A percentile compares a stretch with the other conserved stretches of the same genome.
Evolutionary conservation across 2,888 invertebrate genomes (phyloP).

Genomic region (Polia nebulosa): DNA sequence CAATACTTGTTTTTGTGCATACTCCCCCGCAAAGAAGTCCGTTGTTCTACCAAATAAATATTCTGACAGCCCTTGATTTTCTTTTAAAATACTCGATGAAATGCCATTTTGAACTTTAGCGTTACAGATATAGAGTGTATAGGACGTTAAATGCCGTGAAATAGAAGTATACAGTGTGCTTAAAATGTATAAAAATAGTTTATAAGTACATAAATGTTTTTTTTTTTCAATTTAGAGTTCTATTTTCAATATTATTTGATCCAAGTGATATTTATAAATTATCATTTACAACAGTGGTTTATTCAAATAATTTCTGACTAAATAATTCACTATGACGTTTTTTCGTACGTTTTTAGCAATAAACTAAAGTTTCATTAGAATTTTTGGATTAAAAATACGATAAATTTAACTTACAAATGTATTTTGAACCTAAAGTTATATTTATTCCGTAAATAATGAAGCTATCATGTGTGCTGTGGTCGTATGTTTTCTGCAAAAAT

Average conservation of each 20-base stretch:
- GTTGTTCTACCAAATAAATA: constrained; percentile 71
- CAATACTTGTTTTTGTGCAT: constrained; percentile 71
- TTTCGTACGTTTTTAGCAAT: neutral
- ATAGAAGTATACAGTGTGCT: neutral
- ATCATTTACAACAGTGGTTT: neutral
- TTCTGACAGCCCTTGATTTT: constrained; percentile 17
- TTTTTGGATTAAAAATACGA: constrained; percentile 8
- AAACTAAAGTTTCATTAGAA: neutral
- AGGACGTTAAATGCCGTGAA: neutral
- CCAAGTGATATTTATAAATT: neutral
- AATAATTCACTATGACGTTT: neutral
- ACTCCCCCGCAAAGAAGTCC: constrained; percentile 73
- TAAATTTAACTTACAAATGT: constrained; percentile 21
- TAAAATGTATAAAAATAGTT: neutral
- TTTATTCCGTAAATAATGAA: constrained; percentile 30
- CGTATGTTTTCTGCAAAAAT: constrained; percentile 10
- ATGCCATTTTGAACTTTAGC: constrained; percentile 30
- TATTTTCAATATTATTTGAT: neutral
- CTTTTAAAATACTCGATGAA: neutral
- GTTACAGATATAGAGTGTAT: rapidly evolving
- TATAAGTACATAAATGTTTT: neutral
- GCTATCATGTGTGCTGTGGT: neutral
- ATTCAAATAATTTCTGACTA: neutral
- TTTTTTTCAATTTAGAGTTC: neutral
- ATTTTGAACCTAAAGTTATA: constrained; percentile 8